Percentiles rank a stretch among this genome's conserved stretches.
Evolutionary conservation across 2,888 invertebrate genomes (phyloP).

Genomic region (Plemyria rubiginata): DNA sequence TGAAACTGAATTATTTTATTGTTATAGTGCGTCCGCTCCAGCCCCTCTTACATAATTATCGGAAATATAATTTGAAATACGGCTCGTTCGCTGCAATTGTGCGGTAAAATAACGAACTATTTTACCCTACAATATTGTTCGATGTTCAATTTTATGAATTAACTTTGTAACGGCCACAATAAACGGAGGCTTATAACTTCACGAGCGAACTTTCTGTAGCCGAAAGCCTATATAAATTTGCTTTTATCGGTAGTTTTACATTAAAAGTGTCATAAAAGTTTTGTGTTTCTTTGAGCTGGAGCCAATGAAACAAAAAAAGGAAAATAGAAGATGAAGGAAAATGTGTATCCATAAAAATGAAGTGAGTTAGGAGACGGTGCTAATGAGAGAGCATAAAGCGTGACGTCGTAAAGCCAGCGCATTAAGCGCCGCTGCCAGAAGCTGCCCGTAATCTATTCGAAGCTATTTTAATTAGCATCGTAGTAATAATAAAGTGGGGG

Average conservation of each 20-base stretch:
- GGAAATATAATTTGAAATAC: slow-evolving; percentile 52
- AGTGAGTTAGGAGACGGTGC: slow-evolving; percentile 71
- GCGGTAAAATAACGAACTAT: slow-evolving; percentile 39
- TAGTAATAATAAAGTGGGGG: slow-evolving; percentile 77
- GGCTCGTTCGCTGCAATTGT: slow-evolving; percentile 48
- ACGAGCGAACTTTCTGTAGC: slow-evolving; percentile 35
- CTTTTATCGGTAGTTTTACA: slow-evolving; percentile 40
- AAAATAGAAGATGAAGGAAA: slow-evolving; percentile 56
- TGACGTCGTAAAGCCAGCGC: slow-evolving; percentile 81
- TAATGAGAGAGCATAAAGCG: slow-evolving; percentile 82
- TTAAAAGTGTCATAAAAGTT: slow-evolving; percentile 40
- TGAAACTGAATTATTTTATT: slow-evolving; percentile 78
- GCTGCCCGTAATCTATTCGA: slow-evolving; percentile 81
- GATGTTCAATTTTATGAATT: slow-evolving; percentile 39
- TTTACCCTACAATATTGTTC: slow-evolving; percentile 30
- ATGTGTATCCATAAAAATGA: slow-evolving; percentile 70
- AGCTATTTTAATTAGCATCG: slow-evolving; percentile 83
- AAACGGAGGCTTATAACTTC: slow-evolving; percentile 40
- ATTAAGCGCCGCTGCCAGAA: slow-evolving; percentile 80
- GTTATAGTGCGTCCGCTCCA: slow-evolving; percentile 64
- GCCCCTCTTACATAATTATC: slow-evolving; percentile 61
- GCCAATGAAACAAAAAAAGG: slow-evolving; percentile 55
- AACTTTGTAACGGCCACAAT: slow-evolving; percentile 42
- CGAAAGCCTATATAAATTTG: slow-evolving; percentile 38
- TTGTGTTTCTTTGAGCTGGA: slow-evolving; percentile 35